These are phyloP conservation scores for Archocentrus centrarchus DNA, from an alignment of 2,113 vertebrate species.

Conservation along the genomic window DNA sequence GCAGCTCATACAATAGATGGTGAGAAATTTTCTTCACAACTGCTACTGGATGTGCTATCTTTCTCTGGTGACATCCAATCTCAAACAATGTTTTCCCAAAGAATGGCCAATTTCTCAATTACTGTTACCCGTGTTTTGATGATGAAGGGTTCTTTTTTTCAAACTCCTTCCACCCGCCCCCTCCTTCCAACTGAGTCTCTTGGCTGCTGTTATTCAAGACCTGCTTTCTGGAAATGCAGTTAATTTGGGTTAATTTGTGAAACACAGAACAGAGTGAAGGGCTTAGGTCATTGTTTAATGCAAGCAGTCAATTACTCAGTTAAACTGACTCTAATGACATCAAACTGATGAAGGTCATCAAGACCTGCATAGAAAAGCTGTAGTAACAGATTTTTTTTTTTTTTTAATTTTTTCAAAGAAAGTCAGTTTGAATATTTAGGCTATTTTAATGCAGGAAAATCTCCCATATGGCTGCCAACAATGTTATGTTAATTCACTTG, in stretches of 20 bases:
- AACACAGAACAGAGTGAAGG: slow-evolving; percentile 46
- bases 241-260: slow-evolving; percentile 70
- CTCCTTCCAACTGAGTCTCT: not conserved
- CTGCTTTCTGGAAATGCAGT: slow-evolving; percentile 46
- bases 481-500: not conserved
- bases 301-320: slow-evolving; percentile 70
- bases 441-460: slow-evolving; percentile 41
- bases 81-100: slow-evolving; percentile 46
- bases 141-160: slow-evolving; percentile 21
- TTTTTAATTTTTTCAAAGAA: slow-evolving; percentile 22
- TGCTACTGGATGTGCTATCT: not conserved
- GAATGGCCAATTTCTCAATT: slow-evolving; percentile 48
- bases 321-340: slow-evolving; percentile 68
- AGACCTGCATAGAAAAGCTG: slow-evolving; percentile 53
- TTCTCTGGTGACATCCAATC: slow-evolving; percentile 43
- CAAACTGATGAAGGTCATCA: slow-evolving; percentile 69
- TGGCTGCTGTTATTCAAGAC: slow-evolving; percentile 22
- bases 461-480: not conserved
- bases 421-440: slow-evolving; percentile 44
- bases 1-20: slow-evolving; percentile 47
- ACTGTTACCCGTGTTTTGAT: slow-evolving; percentile 4
- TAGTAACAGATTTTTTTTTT: slow-evolving; percentile 36
- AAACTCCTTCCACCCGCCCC: not conserved
- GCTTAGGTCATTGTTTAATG: slow-evolving; percentile 68
- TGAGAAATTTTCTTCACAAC: slow-evolving; percentile 27